Evolutionary conservation across 2,797 vertebrate genomes (phyloP).

Genomic region (Loriculus beryllinus): DNA sequence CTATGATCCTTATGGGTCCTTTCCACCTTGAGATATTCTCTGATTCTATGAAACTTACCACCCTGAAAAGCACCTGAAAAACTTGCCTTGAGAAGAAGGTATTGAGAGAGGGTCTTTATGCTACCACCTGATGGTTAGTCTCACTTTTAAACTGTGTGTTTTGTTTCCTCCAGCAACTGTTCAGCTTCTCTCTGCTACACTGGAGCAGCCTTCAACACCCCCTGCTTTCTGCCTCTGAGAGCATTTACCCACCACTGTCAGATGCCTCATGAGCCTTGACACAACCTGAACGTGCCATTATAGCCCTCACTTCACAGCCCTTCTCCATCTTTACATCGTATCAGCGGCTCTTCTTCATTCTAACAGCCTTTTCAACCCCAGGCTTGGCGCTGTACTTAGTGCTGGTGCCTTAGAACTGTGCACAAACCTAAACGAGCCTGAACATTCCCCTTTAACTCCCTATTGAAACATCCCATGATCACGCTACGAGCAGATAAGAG

Average conservation of each 20-base stretch:
- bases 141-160: neutral
- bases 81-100: neutral
- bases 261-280: neutral
- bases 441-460: neutral
- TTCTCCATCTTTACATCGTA: neutral
- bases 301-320: neutral
- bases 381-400: neutral
- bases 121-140: neutral
- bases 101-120: neutral
- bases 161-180: neutral
- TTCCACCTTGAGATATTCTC: neutral
- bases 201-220: neutral
- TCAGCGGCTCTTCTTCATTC: neutral
- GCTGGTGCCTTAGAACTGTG: neutral
- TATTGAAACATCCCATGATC: neutral
- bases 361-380: neutral
- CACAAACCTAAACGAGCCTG: neutral
- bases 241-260: neutral
- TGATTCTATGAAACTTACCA: neutral
- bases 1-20: neutral
- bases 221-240: neutral
- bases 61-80: neutral
- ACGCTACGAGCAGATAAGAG: neutral
- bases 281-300: neutral
- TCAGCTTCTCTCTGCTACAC: neutral